These are phyloP conservation scores for Drosophila eohydei DNA, from an alignment of 2,888 invertebrate genomes.

Conservation along the genomic window DNA sequence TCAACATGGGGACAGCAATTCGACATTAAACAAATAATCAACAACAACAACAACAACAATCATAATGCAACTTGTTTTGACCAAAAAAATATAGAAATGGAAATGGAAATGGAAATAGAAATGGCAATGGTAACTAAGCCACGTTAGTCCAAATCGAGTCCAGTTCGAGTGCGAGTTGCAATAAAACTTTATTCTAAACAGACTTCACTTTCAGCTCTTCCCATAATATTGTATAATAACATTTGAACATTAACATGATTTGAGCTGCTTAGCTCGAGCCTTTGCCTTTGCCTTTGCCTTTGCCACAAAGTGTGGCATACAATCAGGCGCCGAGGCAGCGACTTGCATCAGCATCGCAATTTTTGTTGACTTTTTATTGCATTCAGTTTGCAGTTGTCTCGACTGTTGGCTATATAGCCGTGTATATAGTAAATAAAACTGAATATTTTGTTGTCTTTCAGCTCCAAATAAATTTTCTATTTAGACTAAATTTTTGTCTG, in stretches of 20 bases:
- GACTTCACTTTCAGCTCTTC: background rate
- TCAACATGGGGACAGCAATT: constrained; percentile 63
- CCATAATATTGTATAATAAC: background rate
- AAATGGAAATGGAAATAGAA: constrained; percentile 1
- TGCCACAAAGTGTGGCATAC: constrained; percentile 61
- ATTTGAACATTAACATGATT: too few relatives aligned
- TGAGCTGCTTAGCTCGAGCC: too few relatives aligned
- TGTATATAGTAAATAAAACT: too few relatives aligned
- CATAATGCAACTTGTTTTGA: constrained; percentile 45
- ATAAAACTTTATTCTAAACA: background rate
- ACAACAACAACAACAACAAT: constrained; percentile 35
- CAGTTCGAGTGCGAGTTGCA: background rate
- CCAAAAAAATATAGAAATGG: constrained; percentile 28
- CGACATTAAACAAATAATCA: constrained; percentile 54
- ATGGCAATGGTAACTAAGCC: background rate
- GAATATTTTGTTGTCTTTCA: too few relatives aligned
- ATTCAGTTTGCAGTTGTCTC: constrained; percentile 35
- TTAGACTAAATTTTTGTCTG: too few relatives aligned
- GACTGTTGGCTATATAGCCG: background rate
- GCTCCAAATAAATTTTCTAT: too few relatives aligned
- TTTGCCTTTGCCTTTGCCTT: too few relatives aligned
- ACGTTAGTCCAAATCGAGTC: background rate
- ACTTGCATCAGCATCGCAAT: constrained; percentile 12
- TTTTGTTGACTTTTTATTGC: constrained; percentile 54
- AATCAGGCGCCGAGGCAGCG: constrained; percentile 38